phyloP scores from a whole-genome alignment of 2,113 vertebrate species.

The Rana temporaria region DNA sequence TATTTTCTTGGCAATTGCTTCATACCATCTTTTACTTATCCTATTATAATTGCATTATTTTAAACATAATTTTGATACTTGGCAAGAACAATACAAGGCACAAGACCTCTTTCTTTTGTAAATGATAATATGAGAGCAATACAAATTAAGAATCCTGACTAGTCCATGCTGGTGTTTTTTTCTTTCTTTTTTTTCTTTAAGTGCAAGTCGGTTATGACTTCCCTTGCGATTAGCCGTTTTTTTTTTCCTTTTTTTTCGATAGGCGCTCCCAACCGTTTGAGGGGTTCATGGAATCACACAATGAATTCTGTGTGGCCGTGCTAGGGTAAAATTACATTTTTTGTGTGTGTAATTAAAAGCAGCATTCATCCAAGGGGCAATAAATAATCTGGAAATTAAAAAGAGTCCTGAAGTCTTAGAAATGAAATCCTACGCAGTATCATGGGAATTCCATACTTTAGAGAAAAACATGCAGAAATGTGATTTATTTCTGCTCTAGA shows the following conservation, averaged over 20 bases:
- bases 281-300: slow-evolving; percentile 30
- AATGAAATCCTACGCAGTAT: slow-evolving; percentile 54
- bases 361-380: slow-evolving; percentile 52
- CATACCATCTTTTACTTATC: too few species aligned
- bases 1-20: neutral
- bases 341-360: slow-evolving; percentile 55
- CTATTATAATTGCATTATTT: too few species aligned
- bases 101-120: neutral
- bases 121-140: neutral
- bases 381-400: slow-evolving; percentile 56
- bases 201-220: neutral
- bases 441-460: slow-evolving; percentile 53
- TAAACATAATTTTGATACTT: neutral
- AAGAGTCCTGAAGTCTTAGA: slow-evolving; percentile 46
- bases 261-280: slow-evolving; percentile 10
- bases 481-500: slow-evolving; percentile 53
- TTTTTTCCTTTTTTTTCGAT: too few species aligned
- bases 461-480: slow-evolving; percentile 42
- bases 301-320: slow-evolving; percentile 55
- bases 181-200: too few species aligned
- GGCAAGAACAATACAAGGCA: neutral
- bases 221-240: slow-evolving; percentile 25
- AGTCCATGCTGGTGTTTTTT: too few species aligned
- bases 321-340: slow-evolving; percentile 46
- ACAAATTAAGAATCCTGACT: neutral